Evolutionary conservation across 2,113 vertebrate genomes (phyloP).

Genomic region (Ceyx cyanopectus): DNA sequence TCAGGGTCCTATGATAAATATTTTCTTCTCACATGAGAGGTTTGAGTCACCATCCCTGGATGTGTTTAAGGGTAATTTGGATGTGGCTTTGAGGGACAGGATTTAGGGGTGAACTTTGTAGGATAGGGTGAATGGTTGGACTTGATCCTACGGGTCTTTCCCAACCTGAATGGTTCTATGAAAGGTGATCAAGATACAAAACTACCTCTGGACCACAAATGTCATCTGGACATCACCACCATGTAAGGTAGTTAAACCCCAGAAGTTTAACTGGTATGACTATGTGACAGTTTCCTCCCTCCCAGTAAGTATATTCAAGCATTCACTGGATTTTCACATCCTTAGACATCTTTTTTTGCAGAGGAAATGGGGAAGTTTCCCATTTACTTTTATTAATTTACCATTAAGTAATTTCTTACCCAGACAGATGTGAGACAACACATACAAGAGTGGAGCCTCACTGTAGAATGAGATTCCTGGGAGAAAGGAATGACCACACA

Average conservation of each 20-base stretch:
- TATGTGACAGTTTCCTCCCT: neutral
- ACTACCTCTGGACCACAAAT: neutral
- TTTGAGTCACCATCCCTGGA: no score
- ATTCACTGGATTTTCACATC: neutral
- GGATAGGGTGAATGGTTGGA: no score
- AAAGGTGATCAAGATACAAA: slow-evolving; percentile 50
- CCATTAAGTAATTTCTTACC: no score
- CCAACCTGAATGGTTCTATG: no score
- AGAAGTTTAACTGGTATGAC: neutral
- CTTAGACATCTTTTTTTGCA: neutral
- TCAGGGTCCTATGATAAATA: neutral
- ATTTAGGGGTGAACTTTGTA: no score
- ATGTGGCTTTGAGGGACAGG: no score
- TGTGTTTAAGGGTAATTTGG: no score
- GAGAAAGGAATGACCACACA: neutral
- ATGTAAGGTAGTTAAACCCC: neutral
- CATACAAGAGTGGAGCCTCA: neutral
- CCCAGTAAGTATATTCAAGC: neutral
- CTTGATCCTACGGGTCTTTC: no score
- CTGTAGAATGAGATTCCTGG: neutral
- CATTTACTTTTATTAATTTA: no score
- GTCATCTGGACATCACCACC: neutral
- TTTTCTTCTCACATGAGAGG: neutral
- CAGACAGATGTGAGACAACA: neutral
- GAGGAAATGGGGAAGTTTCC: neutral